These are phyloP conservation scores for Physocephala rufipes DNA, from an alignment of 2,888 invertebrate genomes.

Conservation along the genomic window DNA sequence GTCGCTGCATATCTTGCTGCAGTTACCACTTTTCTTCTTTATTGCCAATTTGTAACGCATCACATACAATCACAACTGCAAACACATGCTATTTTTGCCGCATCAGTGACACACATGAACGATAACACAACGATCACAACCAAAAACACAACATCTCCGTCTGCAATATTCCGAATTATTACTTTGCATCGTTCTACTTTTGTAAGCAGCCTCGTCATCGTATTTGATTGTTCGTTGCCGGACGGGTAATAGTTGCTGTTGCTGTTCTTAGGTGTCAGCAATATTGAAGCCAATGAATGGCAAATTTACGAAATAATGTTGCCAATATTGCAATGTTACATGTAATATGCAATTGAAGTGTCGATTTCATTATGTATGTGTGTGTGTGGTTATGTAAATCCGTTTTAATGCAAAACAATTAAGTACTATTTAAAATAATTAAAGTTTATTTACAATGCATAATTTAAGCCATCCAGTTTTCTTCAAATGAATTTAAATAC, in stretches of 20 bases:
- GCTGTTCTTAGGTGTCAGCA: no score
- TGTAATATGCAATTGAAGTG: no score
- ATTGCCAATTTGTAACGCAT: constrained; percentile 24
- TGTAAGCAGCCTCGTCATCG: constrained; percentile 10
- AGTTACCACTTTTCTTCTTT: constrained; percentile 21
- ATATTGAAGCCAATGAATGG: no score
- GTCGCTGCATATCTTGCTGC: not conserved
- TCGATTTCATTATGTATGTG: not conserved
- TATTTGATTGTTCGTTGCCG: constrained; percentile 6
- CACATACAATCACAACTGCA: not conserved
- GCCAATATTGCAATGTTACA: no score
- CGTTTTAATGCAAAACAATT: no score
- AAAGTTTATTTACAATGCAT: no score
- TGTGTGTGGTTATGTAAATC: not conserved
- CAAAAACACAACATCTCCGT: not conserved
- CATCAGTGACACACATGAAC: constrained; percentile 1
- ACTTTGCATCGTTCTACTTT: not conserved
- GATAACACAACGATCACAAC: no score
- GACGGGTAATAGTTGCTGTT: not conserved
- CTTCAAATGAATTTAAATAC: no score
- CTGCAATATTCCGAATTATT: constrained; percentile 25
- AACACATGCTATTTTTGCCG: not conserved
- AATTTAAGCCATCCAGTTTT: no score
- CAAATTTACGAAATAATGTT: no score
- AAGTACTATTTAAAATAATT: no score